These are phyloP conservation scores for Tenthredo distinguenda DNA, from an alignment of 2,888 invertebrate genomes.

Conservation along the genomic window DNA sequence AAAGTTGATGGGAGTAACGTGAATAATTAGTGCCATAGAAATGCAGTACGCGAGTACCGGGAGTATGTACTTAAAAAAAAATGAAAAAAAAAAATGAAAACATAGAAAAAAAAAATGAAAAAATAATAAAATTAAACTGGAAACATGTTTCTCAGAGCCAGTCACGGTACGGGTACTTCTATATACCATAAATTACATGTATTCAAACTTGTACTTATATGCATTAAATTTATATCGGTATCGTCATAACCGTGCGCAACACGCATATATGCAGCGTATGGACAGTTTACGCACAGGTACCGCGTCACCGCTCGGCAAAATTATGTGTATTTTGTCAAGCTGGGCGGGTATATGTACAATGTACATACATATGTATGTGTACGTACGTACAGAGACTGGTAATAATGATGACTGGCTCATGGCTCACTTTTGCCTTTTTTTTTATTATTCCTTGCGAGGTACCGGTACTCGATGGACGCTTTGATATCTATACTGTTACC, in stretches of 20 bases:
- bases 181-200: conserved; percentile 18
- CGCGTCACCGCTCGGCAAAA: conserved; percentile 21
- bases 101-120: background rate
- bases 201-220: conserved; percentile 44
- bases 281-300: background rate
- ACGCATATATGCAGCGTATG: background rate
- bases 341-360: background rate
- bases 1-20: conserved; percentile 63
- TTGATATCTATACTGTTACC: conserved; percentile 32
- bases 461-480: conserved; percentile 46
- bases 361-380: background rate
- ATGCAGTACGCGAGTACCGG: conserved; percentile 67
- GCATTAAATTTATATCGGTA: background rate
- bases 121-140: background rate
- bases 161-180: conserved; percentile 25
- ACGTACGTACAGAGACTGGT: background rate
- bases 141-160: conserved; percentile 28
- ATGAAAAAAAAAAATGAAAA: background rate
- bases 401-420: conserved; percentile 36
- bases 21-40: conserved; percentile 78
- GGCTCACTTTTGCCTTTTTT: conserved; percentile 1
- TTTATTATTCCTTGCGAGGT: background rate
- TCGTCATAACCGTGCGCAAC: background rate
- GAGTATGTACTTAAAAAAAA: conserved; percentile 75
- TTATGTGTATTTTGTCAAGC: conserved; percentile 18